These are phyloP conservation scores for Torymus aiolomorphi DNA, from an alignment of 2,888 invertebrate genomes.

Conservation along the genomic window DNA sequence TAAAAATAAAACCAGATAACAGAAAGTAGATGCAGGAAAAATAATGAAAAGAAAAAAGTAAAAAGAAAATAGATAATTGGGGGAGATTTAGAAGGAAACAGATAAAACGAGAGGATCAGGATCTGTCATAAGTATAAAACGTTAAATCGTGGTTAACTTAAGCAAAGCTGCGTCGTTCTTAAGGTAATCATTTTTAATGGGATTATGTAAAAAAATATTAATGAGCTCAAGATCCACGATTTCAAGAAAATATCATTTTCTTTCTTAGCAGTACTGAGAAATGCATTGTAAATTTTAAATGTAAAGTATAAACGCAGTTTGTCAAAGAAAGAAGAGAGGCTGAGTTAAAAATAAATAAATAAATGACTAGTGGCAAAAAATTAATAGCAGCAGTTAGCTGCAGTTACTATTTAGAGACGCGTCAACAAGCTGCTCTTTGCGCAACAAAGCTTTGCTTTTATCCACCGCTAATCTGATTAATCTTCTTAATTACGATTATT, in stretches of 20 bases:
- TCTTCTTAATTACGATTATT: neutral
- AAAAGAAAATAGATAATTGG: constrained; percentile 15
- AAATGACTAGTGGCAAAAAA: constrained; percentile 15
- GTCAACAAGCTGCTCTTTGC: constrained; percentile 39
- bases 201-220: constrained; percentile 5
- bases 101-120: constrained; percentile 28
- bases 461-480: neutral
- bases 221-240: constrained; percentile 43
- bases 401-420: constrained; percentile 12
- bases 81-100: constrained; percentile 25
- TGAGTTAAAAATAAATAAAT: constrained; percentile 15
- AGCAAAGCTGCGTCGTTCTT: constrained; percentile 70
- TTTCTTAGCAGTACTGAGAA: constrained; percentile 41
- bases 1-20: constrained; percentile 8
- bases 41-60: constrained; percentile 20
- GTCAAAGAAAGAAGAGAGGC: constrained; percentile 5
- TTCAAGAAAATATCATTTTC: constrained; percentile 5
- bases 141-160: constrained; percentile 71
- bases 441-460: constrained; percentile 31
- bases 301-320: constrained; percentile 16
- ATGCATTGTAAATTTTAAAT: constrained; percentile 42
- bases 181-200: constrained; percentile 58
- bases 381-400: constrained; percentile 18
- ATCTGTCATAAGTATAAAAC: constrained; percentile 30
- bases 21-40: constrained; percentile 17